Evolutionary conservation across 2,113 vertebrate species (phyloP).

Genomic region (Craseonycteris thonglongyai): DNA sequence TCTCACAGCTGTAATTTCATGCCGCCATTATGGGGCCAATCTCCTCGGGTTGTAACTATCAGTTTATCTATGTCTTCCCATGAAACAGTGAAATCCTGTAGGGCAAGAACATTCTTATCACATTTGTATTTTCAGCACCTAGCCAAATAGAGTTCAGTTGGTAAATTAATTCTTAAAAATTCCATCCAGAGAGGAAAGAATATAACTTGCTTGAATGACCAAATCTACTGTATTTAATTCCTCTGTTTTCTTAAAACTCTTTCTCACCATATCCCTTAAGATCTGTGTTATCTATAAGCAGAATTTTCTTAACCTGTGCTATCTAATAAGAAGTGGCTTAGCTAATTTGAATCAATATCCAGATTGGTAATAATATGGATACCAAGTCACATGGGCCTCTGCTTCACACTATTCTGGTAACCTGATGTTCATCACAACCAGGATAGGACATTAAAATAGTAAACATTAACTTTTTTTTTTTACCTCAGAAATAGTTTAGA

Average conservation of each 20-base stretch:
- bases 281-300: neutral
- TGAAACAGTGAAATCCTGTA: neutral
- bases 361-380: neutral
- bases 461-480: conserved; percentile 10
- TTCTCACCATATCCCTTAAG: neutral
- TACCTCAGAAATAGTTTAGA: neutral
- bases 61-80: neutral
- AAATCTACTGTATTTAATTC: neutral
- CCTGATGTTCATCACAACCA: neutral
- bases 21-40: neutral
- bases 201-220: neutral
- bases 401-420: neutral
- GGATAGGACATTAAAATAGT: neutral
- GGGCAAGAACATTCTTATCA: neutral
- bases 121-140: neutral
- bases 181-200: neutral
- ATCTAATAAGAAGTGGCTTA: neutral
- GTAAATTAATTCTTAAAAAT: neutral
- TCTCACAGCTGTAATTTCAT: neutral
- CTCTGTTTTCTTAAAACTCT: neutral
- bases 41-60: neutral
- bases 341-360: neutral
- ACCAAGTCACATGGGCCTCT: neutral
- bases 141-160: neutral
- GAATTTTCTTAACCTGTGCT: neutral